Percentiles rank a stretch among this genome's conserved stretches.
Evolutionary conservation across 2,888 invertebrate species (phyloP).

Genomic region (Sarcophaga caerulescens): DNA sequence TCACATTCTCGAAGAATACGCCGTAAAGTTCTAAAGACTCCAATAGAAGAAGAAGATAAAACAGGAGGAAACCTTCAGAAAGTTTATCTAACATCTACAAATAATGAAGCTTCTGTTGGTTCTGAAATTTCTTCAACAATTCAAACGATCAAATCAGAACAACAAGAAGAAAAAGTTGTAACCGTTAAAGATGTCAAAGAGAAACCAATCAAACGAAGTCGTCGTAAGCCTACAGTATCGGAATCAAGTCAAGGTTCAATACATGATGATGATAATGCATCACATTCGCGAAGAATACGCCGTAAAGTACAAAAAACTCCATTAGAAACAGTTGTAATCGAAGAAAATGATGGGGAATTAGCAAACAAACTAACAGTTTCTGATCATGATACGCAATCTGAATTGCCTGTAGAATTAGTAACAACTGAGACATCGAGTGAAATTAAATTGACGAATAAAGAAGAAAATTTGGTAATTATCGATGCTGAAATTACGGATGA

Average conservation of each 20-base stretch:
- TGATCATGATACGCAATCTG: background rate
- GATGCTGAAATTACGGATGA: background rate
- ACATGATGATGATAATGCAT: constrained; percentile 9
- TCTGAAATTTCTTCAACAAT: background rate
- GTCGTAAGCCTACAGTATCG: constrained; percentile 4
- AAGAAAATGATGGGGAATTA: background rate
- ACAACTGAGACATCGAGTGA: background rate
- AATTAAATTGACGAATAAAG: background rate
- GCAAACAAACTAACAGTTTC: background rate
- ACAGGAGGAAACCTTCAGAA: background rate
- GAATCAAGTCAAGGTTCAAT: constrained; percentile 33
- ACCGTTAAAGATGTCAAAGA: constrained; percentile 5
- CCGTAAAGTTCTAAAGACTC: constrained; percentile 25
- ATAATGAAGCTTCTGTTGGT: background rate
- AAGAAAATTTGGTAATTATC: background rate
- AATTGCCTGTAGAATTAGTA: too few species aligned
- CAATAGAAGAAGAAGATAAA: constrained; percentile 15
- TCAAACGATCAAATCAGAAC: background rate
- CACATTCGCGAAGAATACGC: constrained; percentile 21
- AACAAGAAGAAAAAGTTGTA: background rate
- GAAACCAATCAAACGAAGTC: constrained; percentile 6
- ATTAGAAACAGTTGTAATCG: constrained; percentile 4
- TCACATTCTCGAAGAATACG: background rate
- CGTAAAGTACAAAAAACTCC: constrained; percentile 30
- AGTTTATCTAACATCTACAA: too few species aligned